Base-by-base conservation (phyloP, 2,113 vertebrate genomes). In the Hiodon alosoides region DNA sequence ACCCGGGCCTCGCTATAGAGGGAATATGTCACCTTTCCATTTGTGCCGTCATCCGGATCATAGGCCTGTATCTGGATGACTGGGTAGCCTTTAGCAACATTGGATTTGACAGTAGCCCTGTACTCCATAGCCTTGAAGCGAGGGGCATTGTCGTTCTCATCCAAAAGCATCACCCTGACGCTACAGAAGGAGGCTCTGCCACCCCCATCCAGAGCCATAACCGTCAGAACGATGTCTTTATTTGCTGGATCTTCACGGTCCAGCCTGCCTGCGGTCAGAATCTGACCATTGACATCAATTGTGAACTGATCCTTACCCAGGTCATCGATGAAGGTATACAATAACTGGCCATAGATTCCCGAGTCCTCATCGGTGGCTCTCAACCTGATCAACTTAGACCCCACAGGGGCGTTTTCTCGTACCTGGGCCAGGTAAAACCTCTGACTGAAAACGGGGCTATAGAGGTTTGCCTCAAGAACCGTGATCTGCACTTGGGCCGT, bases 141-240 rank as follows among this genome's bases (percentile, higher is more conserved):
- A 1, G 97, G 97, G 54, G 94, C 90, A 0, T 98, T 98, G 89
- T 99, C 97, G 77, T 99, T 99, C 81, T 97, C 95, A 81, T 99
- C 97, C 58, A 90, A 89, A 31, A 99, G 90, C 60, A 98, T 94
- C 71, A 99, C 94, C 73, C 94, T 90, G 59, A 98, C 93, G 0
- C 93, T 95, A 77, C 96, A 98, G 85, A 98, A 98, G 0, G 94
- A 93, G 0, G 92, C 94, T 77, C 96, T 93, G 82, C 97, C 97
- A 76, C 97, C 97, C 1, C 96, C 95, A 79, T 99, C 97, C 0
- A 96, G 87, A 3, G 96, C 97, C 90, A 96, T 95, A 68, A 98
- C 80, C 46, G 93, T 95, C 83, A 99, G 87, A 72, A 92, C 84
- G 0, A 98, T 90, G 76, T 98, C 95, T 52, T 90, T 93, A 84